Base-by-base conservation (phyloP, 2,888 invertebrate genomes). In the Fragum fragum region DNA sequence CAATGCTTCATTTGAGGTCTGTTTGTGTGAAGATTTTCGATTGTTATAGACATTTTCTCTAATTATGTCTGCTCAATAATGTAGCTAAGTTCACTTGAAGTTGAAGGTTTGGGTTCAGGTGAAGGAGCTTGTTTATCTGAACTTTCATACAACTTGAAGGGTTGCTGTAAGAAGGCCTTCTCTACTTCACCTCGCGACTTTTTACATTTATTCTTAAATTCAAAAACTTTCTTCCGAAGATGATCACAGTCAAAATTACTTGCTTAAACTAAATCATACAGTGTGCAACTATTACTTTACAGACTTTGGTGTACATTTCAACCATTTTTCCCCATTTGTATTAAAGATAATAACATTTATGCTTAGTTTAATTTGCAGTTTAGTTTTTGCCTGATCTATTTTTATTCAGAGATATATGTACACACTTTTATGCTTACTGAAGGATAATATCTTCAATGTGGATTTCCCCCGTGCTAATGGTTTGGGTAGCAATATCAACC, bases 401-500 rank as follows among this genome's bases (percentile, higher is more conserved):
- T 21, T 61, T 6, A 63, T 63, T n/a, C 39, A 63, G 28, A 2
- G 2, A 21, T 59, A 5, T 16, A 23, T 14, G 23, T 28, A 23
- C 2, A 26, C 6, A 6, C n/a, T 5, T 18, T 32, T 14, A 32
- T n/a, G 1, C 11, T 18, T 9, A 23, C 23, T 68, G 11, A 36
- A 42, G 68, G 18, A 26, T 23, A 26, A 68, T 42, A 21, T 68
- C n/a, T 42, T 21, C 23, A 42, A 23, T 68, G 5, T 42, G 16
- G 23, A 68, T 68, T 7, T 68, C 68, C 9, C 68, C 68, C 21
- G 68, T 42, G 16, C 39, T 42, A 1, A 68, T 42, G 9, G 68
- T 68, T 21, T 68, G 68, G 36, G 47, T 47, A 16, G 7, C 47
- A 18, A 47, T 47, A 26, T 9, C n/a, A 21, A 21, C 52, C 28